phyloP scores from a whole-genome alignment of 2,113 vertebrate species.

The Limanda limanda region DNA sequence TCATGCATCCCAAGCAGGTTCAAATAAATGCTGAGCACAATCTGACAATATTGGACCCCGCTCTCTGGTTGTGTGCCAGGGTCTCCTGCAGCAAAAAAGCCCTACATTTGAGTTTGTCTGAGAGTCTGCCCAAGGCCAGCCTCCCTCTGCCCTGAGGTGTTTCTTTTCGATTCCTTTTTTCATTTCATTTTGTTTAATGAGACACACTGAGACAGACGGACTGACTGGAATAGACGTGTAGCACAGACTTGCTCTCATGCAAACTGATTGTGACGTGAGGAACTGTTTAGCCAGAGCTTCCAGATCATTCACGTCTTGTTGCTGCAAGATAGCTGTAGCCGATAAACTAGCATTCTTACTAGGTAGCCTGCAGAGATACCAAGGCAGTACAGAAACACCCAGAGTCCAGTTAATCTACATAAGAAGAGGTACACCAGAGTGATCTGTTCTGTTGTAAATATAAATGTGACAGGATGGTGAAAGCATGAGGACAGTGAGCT shows the following conservation, averaged over 20 bases:
- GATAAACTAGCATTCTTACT: slow-evolving; percentile 10
- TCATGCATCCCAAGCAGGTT: slow-evolving; percentile 30
- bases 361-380: slow-evolving; percentile 21
- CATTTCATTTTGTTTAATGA: neutral
- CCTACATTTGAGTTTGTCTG: neutral
- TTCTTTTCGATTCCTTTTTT: neutral
- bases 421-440: slow-evolving; percentile 8
- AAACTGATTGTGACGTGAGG: slow-evolving; percentile 9
- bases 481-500: slow-evolving; percentile 32
- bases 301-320: slow-evolving; percentile 12
- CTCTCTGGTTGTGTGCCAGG: slow-evolving; percentile 10
- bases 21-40: slow-evolving; percentile 19
- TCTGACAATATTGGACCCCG: neutral
- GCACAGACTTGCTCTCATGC: slow-evolving; percentile 33
- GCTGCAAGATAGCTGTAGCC: neutral
- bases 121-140: slow-evolving; percentile 22
- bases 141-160: slow-evolving; percentile 54
- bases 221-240: slow-evolving; percentile 24
- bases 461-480: neutral
- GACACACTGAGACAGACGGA: slow-evolving; percentile 34
- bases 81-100: slow-evolving; percentile 7
- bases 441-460: neutral
- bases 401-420: slow-evolving; percentile 10
- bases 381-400: slow-evolving; percentile 39
- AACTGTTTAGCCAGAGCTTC: slow-evolving; percentile 13